phyloP scores from a whole-genome alignment of 2,797 vertebrate species.

The Tragopan temminckii region DNA sequence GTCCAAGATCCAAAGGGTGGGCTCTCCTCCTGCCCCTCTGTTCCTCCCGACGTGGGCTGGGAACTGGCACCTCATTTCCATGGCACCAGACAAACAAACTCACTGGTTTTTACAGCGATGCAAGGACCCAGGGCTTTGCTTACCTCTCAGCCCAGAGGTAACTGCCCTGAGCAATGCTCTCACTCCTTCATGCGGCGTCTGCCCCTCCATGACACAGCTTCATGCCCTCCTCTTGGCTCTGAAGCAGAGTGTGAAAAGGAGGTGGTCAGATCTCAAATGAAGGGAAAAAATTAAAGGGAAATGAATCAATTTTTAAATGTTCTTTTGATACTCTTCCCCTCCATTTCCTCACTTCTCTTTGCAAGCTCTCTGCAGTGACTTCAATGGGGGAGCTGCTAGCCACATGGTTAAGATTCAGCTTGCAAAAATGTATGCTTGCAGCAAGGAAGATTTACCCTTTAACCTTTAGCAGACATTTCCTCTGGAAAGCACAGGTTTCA shows the following conservation, averaged over 20 bases:
- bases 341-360: conserved; percentile 53
- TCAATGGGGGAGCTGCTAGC: conserved; percentile 51
- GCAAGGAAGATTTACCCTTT: conserved; percentile 69
- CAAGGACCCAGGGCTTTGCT: neutral
- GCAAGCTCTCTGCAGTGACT: conserved; percentile 36
- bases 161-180: neutral
- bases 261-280: conserved; percentile 24
- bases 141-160: neutral
- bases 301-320: conserved; percentile 1
- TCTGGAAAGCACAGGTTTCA: conserved; percentile 75
- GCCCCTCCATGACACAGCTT: neutral
- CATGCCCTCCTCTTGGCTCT: neutral
- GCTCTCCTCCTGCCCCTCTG: neutral
- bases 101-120: fast-evolving
- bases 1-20: neutral
- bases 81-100: neutral
- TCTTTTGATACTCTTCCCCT: conserved; percentile 57
- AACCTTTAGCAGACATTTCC: conserved; percentile 77
- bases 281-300: neutral
- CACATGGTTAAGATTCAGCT: conserved; percentile 76
- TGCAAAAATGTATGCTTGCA: conserved; percentile 44
- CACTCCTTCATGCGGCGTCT: fast-evolving
- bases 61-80: neutral
- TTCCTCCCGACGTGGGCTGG: neutral
- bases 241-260: neutral